These are phyloP conservation scores for Turritopsis dohrnii DNA, from an alignment of 30 jellyfish, hydroid and myxozoan genomes.

Conservation along the genomic window DNA sequence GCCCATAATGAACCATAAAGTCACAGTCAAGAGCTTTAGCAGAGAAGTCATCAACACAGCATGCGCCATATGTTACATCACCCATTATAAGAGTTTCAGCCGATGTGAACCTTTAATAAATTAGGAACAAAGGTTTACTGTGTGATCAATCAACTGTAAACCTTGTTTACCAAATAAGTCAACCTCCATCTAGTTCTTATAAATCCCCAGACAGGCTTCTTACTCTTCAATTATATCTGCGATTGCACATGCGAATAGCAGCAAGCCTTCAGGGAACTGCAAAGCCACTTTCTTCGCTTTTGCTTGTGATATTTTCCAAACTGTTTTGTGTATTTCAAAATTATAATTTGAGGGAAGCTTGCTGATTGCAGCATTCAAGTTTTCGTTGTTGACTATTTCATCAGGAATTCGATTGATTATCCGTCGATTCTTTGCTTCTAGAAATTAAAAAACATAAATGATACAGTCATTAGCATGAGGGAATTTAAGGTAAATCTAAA, in stretches of 20 bases:
- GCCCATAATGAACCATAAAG: slow-evolving; percentile 97
- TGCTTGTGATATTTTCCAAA: slow-evolving; percentile 85
- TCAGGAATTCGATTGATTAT: slow-evolving; percentile 75
- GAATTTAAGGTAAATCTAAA: no score
- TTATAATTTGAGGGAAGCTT: slow-evolving; percentile 87
- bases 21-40: slow-evolving; percentile 95
- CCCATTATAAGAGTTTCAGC: slow-evolving; percentile 95
- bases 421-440: slow-evolving; percentile 18
- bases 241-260: slow-evolving; percentile 82
- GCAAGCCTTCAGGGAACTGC: slow-evolving; percentile 99
- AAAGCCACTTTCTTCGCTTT: slow-evolving; percentile 81
- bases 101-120: slow-evolving; percentile 56
- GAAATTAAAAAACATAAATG: background rate
- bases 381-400: slow-evolving; percentile 49
- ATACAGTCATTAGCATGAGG: background rate
- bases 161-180: no score
- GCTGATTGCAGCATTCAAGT: slow-evolving; percentile 31
- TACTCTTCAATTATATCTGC: slow-evolving; percentile 96
- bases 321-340: slow-evolving; percentile 90
- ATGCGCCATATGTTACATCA: slow-evolving; percentile 99
- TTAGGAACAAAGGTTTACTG: background rate
- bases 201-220: no score
- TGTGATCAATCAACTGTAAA: no score
- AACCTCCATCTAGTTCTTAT: no score
- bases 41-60: slow-evolving; percentile 99